These are phyloP conservation scores for Oedothorax gibbosus DNA, from an alignment of 1,140 invertebrate genomes.

Conservation along the genomic window DNA sequence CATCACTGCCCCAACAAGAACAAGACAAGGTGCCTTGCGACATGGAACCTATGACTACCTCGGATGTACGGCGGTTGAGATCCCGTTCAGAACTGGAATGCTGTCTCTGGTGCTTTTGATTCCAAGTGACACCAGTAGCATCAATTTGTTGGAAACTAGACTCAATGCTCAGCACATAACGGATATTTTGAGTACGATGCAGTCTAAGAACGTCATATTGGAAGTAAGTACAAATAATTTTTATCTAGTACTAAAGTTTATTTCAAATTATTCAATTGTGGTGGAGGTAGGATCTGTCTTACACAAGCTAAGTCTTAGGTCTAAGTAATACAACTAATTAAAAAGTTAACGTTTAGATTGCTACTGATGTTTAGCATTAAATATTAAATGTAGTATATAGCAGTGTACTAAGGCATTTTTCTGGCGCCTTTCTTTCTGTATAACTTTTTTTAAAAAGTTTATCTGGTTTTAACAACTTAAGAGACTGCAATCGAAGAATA, in stretches of 20 bases:
- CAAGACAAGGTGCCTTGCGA: slow-evolving; percentile 60
- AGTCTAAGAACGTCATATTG: slow-evolving; percentile 61
- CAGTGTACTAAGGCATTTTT: too few species aligned
- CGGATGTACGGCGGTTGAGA: slow-evolving; percentile 64
- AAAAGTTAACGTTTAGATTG: too few species aligned
- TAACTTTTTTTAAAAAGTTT: too few species aligned
- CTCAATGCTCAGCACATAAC: slow-evolving; percentile 64
- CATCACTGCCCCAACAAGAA: slow-evolving; percentile 52
- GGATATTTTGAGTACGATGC: slow-evolving; percentile 63
- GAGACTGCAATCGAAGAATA: too few species aligned
- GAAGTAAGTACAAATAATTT: slow-evolving; percentile 61
- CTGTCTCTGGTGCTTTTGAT: slow-evolving; percentile 63
- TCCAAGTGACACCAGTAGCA: slow-evolving; percentile 59
- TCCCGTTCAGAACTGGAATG: slow-evolving; percentile 64
- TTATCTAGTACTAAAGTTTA: background rate
- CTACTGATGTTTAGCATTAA: too few species aligned
- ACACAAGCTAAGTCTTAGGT: too few species aligned
- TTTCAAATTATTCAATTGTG: too few species aligned
- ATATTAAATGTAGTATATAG: too few species aligned
- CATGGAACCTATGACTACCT: slow-evolving; percentile 63
- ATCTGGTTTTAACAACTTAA: too few species aligned
- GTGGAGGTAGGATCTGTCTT: too few species aligned
- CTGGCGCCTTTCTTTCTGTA: too few species aligned
- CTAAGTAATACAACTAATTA: too few species aligned
- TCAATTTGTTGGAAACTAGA: slow-evolving; percentile 63